These are phyloP conservation scores for Tholera decimalis DNA, from an alignment of 2,888 invertebrate genomes.

Conservation along the genomic window DNA sequence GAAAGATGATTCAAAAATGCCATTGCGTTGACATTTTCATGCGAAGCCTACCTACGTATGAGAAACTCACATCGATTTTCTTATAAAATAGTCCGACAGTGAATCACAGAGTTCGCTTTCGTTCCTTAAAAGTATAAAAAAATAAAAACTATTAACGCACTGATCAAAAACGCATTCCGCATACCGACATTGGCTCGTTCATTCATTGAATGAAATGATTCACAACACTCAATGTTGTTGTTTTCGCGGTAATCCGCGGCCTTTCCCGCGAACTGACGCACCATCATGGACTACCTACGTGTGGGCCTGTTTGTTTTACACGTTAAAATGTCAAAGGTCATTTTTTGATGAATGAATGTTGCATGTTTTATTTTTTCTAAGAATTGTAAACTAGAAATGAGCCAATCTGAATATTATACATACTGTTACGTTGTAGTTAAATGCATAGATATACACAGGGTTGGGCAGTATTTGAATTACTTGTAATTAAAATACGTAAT, in stretches of 20 bases:
- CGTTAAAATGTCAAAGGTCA: constrained; percentile 25
- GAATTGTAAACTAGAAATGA: neutral
- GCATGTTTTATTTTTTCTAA: neutral
- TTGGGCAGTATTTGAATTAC: too few relatives aligned
- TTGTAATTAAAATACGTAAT: too few relatives aligned
- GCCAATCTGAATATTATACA: too few relatives aligned
- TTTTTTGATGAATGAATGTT: constrained; percentile 38
- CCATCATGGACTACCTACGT: constrained; percentile 47
- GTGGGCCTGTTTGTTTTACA: constrained; percentile 32
- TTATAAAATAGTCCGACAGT: constrained; percentile 48
- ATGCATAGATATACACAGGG: too few relatives aligned
- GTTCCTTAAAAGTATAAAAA: constrained; percentile 30
- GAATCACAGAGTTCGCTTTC: constrained; percentile 54
- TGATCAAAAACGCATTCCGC: constrained; percentile 55
- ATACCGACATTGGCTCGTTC: constrained; percentile 57
- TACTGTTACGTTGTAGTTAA: too few relatives aligned
- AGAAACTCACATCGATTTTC: constrained; percentile 11
- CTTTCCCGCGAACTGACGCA: constrained; percentile 73
- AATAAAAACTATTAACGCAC: constrained; percentile 46
- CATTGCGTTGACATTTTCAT: neutral
- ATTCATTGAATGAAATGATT: constrained; percentile 69
- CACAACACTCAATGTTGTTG: constrained; percentile 66
- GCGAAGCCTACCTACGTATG: constrained; percentile 1
- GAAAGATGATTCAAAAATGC: constrained; percentile 6
- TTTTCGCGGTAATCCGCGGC: constrained; percentile 71